Evolutionary conservation across 2,113 vertebrate genomes (phyloP).

Genomic region (Chlamydotis undulata): DNA sequence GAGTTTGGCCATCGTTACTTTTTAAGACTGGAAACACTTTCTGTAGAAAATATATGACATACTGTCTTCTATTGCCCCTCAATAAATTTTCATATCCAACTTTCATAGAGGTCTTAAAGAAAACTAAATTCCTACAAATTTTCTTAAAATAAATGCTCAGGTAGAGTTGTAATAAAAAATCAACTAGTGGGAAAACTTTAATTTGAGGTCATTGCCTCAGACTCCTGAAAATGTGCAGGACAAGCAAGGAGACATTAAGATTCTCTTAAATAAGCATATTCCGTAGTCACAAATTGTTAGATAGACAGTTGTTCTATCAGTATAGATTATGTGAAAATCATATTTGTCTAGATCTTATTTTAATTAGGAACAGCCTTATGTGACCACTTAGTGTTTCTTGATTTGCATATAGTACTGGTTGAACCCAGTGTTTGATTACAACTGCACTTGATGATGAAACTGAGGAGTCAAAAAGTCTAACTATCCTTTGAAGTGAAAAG

Average conservation of each 20-base stretch:
- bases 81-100: not conserved
- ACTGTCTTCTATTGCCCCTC: not conserved
- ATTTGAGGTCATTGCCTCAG: not conserved
- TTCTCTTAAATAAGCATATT: not conserved
- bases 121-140: not conserved
- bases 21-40: not conserved
- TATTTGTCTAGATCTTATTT: not conserved
- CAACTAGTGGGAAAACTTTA: not conserved
- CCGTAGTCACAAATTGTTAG: not conserved
- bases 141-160: not conserved
- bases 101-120: not conserved
- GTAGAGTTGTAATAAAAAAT: not conserved
- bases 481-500: not conserved
- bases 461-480: not conserved
- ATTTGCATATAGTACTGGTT: not conserved
- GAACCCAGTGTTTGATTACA: not conserved
- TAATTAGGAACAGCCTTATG: not conserved
- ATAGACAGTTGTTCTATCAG: not conserved
- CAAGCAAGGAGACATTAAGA: not conserved
- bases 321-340: not conserved
- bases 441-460: not conserved
- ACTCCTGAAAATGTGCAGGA: not conserved
- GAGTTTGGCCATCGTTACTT: not conserved
- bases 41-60: not conserved
- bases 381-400: not conserved